Conservation (phyloP, 1,140 invertebrate species). For the Drosophila arizonae region DNA sequence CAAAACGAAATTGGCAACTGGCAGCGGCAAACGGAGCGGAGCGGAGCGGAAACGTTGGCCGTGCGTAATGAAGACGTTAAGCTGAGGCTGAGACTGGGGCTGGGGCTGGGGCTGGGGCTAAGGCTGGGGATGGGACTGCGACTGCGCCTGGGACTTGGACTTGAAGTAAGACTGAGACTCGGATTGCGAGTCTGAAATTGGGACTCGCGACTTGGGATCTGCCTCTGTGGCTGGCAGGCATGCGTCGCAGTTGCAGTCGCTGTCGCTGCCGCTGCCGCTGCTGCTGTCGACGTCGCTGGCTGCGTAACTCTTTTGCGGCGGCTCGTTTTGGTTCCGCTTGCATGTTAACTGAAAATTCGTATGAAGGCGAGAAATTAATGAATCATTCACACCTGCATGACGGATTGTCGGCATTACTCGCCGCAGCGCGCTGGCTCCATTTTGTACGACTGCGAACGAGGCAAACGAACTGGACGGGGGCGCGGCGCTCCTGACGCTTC, state of each 20-base stretch:
- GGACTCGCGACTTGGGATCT: not conserved
- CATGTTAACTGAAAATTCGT: conserved; percentile 82
- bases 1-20: conserved; percentile 75
- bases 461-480: conserved; percentile 34
- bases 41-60: conserved; percentile 51
- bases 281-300: conserved; percentile 22
- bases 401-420: conserved; percentile 81
- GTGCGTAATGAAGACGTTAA: conserved; percentile 80
- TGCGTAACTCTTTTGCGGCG: conserved; percentile 75
- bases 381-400: conserved; percentile 83
- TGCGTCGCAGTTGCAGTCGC: conserved; percentile 21
- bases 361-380: conserved; percentile 83
- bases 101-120: not conserved
- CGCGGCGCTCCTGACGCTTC: conserved; percentile 70
- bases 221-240: conserved; percentile 53
- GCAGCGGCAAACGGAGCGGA: conserved; percentile 10
- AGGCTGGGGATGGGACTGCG: conserved; percentile 6
- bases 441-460: conserved; percentile 36
- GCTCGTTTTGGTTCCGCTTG: conserved; percentile 78
- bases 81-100: conserved; percentile 40
- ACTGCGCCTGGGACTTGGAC: not conserved
- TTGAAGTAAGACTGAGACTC: not conserved
- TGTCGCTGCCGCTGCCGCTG: not conserved
- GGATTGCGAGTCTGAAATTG: not conserved
- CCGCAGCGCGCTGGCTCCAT: conserved; percentile 38